Conservation (phyloP, 2,797 vertebrate species). For the Clarias platycephalus region DNA sequence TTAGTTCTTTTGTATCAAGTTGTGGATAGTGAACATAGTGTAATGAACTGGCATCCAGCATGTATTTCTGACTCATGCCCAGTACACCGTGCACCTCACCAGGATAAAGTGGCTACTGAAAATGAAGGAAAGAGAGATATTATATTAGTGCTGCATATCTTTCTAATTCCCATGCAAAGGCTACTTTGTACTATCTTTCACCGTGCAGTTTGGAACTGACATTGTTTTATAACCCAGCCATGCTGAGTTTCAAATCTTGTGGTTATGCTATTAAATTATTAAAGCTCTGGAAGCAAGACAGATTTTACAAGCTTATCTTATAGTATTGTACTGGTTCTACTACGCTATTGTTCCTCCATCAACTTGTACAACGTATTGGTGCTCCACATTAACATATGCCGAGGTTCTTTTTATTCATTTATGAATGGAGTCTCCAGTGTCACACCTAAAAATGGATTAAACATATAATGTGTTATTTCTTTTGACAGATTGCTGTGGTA, state of each 20-base stretch:
- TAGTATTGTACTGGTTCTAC: neutral
- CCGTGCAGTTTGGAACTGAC: neutral
- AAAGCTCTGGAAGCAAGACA: neutral
- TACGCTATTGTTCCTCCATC: neutral
- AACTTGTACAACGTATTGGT: neutral
- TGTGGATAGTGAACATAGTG: neutral
- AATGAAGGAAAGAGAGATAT: neutral
- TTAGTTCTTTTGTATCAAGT: too few species aligned
- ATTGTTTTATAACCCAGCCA: neutral
- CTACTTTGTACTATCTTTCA: neutral
- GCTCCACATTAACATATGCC: neutral
- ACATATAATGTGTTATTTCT: neutral
- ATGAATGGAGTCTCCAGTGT: neutral
- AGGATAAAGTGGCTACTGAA: neutral
- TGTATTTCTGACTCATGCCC: neutral
- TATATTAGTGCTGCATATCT: neutral
- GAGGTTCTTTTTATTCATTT: neutral
- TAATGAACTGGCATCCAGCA: neutral
- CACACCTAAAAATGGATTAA: neutral
- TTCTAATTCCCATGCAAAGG: neutral
- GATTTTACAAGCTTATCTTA: neutral
- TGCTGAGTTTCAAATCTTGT: neutral
- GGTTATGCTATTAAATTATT: too few species aligned
- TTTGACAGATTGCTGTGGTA: neutral
- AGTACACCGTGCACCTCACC: neutral